Evolutionary conservation across 2,797 vertebrate genomes (phyloP).

Genomic region (Anisognathus igniventris): DNA sequence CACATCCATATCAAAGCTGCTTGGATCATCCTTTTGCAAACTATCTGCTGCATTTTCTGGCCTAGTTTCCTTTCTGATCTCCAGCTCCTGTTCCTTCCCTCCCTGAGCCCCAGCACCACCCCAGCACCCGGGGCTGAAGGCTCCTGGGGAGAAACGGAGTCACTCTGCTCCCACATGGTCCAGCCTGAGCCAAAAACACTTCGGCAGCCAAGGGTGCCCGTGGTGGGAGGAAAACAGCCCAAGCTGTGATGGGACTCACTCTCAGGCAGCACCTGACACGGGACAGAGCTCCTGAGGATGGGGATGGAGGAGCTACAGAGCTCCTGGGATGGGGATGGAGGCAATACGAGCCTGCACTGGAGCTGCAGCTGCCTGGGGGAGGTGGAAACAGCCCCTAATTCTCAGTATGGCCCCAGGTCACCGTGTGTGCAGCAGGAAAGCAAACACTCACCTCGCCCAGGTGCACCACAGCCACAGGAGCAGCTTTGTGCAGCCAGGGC

Average conservation of each 20-base stretch:
- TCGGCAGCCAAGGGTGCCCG: not conserved
- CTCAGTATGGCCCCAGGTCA: not conserved
- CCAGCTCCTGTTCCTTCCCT: not conserved
- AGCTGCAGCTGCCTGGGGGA: not conserved
- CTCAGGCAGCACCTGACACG: accelerated
- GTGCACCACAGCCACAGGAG: not conserved
- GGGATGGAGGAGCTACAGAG: no score
- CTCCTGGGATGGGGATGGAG: no score
- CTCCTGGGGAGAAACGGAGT: not conserved
- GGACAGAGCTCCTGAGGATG: not conserved
- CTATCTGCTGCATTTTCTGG: constrained; percentile 14
- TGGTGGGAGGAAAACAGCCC: not conserved
- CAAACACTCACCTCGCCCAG: not conserved
- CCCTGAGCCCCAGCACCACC: accelerated
- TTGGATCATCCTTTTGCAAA: constrained; percentile 54
- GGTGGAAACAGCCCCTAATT: not conserved
- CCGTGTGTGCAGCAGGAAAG: accelerated
- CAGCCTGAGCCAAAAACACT: not conserved
- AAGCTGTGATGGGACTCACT: accelerated
- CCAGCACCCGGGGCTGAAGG: not conserved
- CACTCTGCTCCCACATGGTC: not conserved
- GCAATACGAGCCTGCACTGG: not conserved
- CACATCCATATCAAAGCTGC: constrained; percentile 63
- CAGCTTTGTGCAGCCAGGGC: not conserved
- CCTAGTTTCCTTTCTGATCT: not conserved